Conservation (phyloP, 2,797 vertebrate genomes). For the Neoniphon sammara region DNA sequence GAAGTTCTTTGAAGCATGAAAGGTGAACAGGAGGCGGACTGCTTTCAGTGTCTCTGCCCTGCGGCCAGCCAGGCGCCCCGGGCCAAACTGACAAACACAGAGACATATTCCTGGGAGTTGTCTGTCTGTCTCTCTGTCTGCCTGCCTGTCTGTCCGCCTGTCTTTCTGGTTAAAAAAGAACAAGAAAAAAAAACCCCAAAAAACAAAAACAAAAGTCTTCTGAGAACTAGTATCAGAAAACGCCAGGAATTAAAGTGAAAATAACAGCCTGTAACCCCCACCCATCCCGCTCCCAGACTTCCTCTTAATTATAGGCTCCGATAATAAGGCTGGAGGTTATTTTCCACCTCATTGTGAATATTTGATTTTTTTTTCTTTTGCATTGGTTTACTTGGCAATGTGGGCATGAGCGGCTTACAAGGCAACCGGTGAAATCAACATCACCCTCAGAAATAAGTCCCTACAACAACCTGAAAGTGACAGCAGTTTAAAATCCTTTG, state of each 20-base stretch:
- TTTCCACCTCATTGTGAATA: no score
- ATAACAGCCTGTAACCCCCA: background rate
- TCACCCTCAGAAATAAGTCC: background rate
- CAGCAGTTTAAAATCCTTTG: no score
- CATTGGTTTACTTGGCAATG: no score
- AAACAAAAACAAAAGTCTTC: constrained; percentile 8
- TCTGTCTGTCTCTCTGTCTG: constrained; percentile 59
- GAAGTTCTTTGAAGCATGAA: constrained; percentile 92
- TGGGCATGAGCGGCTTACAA: no score
- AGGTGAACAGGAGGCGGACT: constrained; percentile 91
- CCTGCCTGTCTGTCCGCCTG: no score
- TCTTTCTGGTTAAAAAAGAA: no score
- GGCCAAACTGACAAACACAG: constrained; percentile 80
- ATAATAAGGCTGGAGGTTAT: no score
- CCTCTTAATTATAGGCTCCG: background rate
- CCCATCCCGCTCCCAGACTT: no score
- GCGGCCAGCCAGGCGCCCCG: constrained; percentile 72
- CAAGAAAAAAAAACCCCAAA: no score
- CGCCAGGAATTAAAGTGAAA: background rate
- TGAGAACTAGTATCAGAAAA: no score
- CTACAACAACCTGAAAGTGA: no score
- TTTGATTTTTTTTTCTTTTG: no score
- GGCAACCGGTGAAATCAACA: background rate
- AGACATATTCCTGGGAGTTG: constrained; percentile 79
- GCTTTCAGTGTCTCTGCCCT: constrained; percentile 80